A percentile compares a stretch with the other conserved stretches of the same genome.
These are phyloP conservation scores for Drosophila seclusa DNA, from an alignment of 2,888 invertebrate species.

Conservation along the genomic window DNA sequence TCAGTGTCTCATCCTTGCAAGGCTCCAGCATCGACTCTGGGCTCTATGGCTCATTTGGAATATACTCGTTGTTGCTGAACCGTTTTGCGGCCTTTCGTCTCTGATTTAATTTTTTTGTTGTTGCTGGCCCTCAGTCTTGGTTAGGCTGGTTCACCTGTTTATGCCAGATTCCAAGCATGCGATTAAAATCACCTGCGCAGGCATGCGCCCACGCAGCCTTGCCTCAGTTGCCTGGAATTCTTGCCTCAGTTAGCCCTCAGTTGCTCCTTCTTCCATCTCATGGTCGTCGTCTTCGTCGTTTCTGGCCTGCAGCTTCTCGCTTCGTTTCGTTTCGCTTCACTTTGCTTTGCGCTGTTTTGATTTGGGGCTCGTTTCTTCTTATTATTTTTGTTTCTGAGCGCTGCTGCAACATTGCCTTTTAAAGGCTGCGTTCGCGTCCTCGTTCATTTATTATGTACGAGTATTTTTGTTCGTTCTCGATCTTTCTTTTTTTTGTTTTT, in stretches of 20 bases:
- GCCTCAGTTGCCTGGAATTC: conserved; percentile 20
- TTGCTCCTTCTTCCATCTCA: conserved; percentile 30
- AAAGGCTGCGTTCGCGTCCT: conserved; percentile 74
- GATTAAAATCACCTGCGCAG: conserved; percentile 84
- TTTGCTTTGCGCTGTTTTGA: conserved; percentile 54
- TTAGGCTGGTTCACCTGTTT: conserved; percentile 81
- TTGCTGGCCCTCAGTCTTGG: conserved; percentile 28
- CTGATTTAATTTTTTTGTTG: conserved; percentile 69
- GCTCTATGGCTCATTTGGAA: conserved; percentile 47
- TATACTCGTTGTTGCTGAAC: conserved; percentile 37
- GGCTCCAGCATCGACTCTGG: conserved; percentile 16
- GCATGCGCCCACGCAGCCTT: conserved; percentile 77
- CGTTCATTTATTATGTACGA: conserved; percentile 76
- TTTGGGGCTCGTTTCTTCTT: conserved; percentile 59
- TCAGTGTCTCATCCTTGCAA: conserved; percentile 55
- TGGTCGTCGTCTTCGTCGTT: conserved; percentile 29
- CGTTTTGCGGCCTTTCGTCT: conserved; percentile 46
- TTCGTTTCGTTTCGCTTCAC: conserved; percentile 18
- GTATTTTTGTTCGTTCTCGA: conserved; percentile 48
- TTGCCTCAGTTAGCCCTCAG: conserved; percentile 22
- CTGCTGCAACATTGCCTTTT: conserved; percentile 54
- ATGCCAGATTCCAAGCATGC: conserved; percentile 83
- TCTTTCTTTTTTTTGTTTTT: conserved; percentile 35
- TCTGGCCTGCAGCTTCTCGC: conserved; percentile 40
- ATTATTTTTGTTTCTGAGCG: conserved; percentile 38